A percentile compares a stretch with the other conserved stretches of the same genome.
Evolutionary conservation across 2,888 invertebrate genomes (phyloP).

Genomic region (Melanchra persicariae): DNA sequence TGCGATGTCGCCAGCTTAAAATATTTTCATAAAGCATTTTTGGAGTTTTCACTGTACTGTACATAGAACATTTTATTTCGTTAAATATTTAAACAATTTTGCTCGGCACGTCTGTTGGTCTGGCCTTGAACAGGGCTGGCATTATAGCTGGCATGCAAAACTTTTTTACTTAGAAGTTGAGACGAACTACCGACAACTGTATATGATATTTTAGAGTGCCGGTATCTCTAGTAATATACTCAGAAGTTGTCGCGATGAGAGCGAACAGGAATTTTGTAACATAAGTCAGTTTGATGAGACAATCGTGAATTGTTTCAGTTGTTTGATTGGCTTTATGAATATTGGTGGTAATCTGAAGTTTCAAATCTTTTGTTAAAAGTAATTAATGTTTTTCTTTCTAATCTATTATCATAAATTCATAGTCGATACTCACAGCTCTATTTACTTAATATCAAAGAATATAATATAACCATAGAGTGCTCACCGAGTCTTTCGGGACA

Average conservation of each 20-base stretch:
- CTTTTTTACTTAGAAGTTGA: slow-evolving; percentile 36
- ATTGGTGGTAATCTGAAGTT: background rate
- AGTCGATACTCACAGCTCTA: too few species aligned
- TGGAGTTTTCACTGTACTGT: slow-evolving; percentile 64
- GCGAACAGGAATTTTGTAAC: slow-evolving; percentile 6
- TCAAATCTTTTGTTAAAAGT: background rate
- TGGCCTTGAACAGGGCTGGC: slow-evolving; percentile 60
- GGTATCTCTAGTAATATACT: slow-evolving; percentile 11
- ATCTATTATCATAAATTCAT: too few species aligned
- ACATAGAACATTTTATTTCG: slow-evolving; percentile 69
- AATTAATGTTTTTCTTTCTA: background rate
- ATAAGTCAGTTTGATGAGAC: background rate
- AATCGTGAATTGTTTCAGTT: slow-evolving; percentile 7
- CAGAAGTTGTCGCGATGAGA: background rate
- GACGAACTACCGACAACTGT: slow-evolving; percentile 43
- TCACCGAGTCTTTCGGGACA: too few species aligned
- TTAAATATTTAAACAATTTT: slow-evolving; percentile 75
- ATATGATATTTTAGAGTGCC: slow-evolving; percentile 31
- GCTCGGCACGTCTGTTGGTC: slow-evolving; percentile 41
- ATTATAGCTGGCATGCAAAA: slow-evolving; percentile 58
- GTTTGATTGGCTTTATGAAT: slow-evolving; percentile 2
- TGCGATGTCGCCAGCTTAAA: slow-evolving; percentile 43
- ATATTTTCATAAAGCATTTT: slow-evolving; percentile 72
- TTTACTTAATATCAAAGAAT: background rate
- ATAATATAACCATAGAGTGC: too few species aligned